Evolutionary conservation across 2,113 vertebrate species (phyloP).

Genomic region (Lamprologus callipterus): DNA sequence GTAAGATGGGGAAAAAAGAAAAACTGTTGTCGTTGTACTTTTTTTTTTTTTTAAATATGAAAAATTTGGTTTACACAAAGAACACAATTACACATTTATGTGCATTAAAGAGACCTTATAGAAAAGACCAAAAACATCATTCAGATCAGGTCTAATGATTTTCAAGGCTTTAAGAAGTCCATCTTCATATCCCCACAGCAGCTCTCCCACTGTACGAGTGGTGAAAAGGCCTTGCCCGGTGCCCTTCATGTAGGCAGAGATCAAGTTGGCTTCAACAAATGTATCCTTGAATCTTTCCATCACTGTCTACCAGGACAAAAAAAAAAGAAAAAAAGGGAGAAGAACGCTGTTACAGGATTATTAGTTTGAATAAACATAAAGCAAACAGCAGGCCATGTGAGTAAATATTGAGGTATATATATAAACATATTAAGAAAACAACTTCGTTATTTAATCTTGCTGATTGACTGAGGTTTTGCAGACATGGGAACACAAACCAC

Average conservation of each 20-base stretch:
- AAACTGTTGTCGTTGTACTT: background rate
- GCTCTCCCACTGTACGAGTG: constrained; percentile 71
- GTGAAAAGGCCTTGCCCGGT: constrained; percentile 72
- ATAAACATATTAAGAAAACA: background rate
- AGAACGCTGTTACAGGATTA: background rate
- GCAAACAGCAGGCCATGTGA: background rate
- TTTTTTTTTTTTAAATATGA: background rate
- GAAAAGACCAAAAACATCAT: constrained; percentile 83
- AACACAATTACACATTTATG: background rate
- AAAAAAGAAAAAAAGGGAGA: accelerated
- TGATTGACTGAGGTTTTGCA: background rate
- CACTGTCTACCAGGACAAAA: constrained; percentile 66
- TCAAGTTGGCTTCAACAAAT: accelerated
- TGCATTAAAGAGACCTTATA: constrained; percentile 73
- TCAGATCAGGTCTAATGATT: constrained; percentile 7
- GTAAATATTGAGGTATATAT: background rate
- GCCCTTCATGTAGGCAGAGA: constrained; percentile 60
- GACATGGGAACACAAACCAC: background rate
- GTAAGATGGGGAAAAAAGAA: background rate
- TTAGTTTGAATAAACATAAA: background rate
- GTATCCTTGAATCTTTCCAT: constrained; percentile 71
- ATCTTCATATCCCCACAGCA: constrained; percentile 93
- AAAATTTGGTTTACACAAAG: background rate
- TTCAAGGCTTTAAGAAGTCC: constrained; percentile 70
- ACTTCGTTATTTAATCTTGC: background rate